Base-by-base conservation (phyloP, 2,888 invertebrate genomes). In the Mythimna lalbum region DNA sequence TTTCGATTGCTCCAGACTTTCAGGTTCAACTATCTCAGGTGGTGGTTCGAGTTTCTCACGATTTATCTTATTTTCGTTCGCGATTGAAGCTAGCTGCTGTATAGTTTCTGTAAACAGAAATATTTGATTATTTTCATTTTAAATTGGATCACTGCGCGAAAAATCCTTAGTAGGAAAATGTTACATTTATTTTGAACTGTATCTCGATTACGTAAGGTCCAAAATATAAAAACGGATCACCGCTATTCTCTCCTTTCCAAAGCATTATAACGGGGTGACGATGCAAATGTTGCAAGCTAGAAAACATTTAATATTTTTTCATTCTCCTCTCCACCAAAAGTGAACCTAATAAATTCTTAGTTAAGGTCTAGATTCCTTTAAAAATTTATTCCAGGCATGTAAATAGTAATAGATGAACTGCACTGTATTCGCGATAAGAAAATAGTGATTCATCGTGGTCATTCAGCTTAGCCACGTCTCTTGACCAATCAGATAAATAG, bases 41-140 rank as follows among this genome's bases (percentile, higher is more conserved):
- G 55, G 52, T 27, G 71, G 9, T 39, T 74, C 72, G 1, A 50
- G 33, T 14, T 75, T 72, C 23, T 52, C 69, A 43, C 7, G n/a
- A 33, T 63, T 52, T 63, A 63, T 62, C 9, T 78, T 69, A 63
- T 36, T 63, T 31, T 52, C 71, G 47, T 31, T 63, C 12, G 27
- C 17, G 9, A 47, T 57, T 50, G 65, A 7, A 39, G 53, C 9
- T 23, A 59, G 27, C 17, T 74, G 39, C 39, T 27, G 31, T 36
- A 49, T 3, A 57, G 36, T 52, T 77, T 81, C 80, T 81, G 77
- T 53, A 63, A 55, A 55, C 10, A 19, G 31, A n/a, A 31, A 49
- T n/a, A 49, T 21, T 36, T 47, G 2, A 47, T 55, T 47, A 59
- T 2, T 43, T 49, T 31, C 19, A 7, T 4, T 7, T 43, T 19